Evolutionary conservation across 2,888 invertebrate species (phyloP).

Genomic region (Alitta virens): DNA sequence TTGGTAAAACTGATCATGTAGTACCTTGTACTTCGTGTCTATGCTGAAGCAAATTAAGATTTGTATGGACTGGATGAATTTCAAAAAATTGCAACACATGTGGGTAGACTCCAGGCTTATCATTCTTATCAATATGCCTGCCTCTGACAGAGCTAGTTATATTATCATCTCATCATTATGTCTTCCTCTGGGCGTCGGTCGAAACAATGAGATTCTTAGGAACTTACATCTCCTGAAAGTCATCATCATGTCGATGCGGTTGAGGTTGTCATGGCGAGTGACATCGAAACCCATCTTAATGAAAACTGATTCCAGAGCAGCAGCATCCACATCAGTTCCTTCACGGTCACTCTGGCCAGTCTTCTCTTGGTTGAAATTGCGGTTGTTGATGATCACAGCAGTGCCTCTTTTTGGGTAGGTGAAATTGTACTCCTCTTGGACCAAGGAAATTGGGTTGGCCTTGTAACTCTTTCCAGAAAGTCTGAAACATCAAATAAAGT

Average conservation of each 20-base stretch:
- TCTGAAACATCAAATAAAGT: too few species aligned
- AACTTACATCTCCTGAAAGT: constrained; percentile 19
- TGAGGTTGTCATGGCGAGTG: constrained; percentile 67
- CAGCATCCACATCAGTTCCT: constrained; percentile 84
- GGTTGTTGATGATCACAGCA: constrained; percentile 91
- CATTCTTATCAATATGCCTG: too few species aligned
- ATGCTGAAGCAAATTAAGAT: too few species aligned
- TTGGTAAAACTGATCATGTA: too few species aligned
- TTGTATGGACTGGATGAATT: too few species aligned
- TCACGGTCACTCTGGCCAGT: constrained; percentile 26
- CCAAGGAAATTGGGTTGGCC: too few species aligned
- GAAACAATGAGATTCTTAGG: neutral
- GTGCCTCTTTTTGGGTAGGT: constrained; percentile 73
- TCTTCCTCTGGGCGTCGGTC: too few species aligned
- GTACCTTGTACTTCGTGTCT: too few species aligned
- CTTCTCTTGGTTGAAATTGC: constrained; percentile 65
- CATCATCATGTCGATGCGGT: constrained; percentile 65
- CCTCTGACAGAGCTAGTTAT: neutral
- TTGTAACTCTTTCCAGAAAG: too few species aligned
- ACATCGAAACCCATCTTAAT: constrained; percentile 68
- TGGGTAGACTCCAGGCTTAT: too few species aligned
- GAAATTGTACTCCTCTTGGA: constrained; percentile 71
- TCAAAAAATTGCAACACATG: too few species aligned
- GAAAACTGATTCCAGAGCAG: constrained; percentile 66
- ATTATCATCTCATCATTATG: neutral